Evolutionary conservation across 2,888 invertebrate species (phyloP).

Genomic region (Agrilus biguttatus): DNA sequence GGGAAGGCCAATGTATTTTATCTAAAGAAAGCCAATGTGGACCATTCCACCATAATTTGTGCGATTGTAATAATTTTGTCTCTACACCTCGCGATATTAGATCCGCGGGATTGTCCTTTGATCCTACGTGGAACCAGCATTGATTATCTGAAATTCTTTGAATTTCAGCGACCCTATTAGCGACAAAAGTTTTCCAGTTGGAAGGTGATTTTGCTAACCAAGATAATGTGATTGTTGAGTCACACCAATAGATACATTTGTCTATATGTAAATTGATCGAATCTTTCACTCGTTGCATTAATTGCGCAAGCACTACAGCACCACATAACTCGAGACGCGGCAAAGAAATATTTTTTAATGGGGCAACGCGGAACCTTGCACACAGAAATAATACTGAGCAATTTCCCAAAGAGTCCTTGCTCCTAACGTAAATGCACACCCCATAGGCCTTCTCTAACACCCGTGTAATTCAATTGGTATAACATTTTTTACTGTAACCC

Average conservation of each 20-base stretch:
- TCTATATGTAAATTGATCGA: background rate
- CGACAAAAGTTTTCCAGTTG: conserved; percentile 13
- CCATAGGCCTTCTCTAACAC: conserved; percentile 8
- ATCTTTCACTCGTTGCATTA: conserved; percentile 1
- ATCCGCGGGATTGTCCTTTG: conserved; percentile 6
- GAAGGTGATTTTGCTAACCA: conserved; percentile 12
- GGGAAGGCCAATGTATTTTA: no score
- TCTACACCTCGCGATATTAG: conserved; percentile 6
- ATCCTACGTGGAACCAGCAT: conserved; percentile 6
- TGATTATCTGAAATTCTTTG: conserved; percentile 1
- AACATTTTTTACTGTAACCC: background rate
- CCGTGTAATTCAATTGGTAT: conserved; percentile 1
- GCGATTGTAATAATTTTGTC: background rate
- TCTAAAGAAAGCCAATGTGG: background rate
- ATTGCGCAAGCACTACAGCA: conserved; percentile 4
- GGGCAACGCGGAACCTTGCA: conserved; percentile 11
- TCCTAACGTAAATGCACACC: conserved; percentile 6
- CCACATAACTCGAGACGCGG: conserved; percentile 10
- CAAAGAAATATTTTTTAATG: conserved; percentile 9
- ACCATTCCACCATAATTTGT: conserved; percentile 4
- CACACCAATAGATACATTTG: conserved; percentile 11
- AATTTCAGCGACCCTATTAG: conserved; percentile 10
- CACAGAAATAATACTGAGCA: conserved; percentile 4
- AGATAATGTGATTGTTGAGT: conserved; percentile 16
- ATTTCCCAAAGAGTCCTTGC: background rate